A percentile compares a stretch with the other conserved stretches of the same genome.
These are phyloP conservation scores for Marcusenius ussheri DNA, from an alignment of 2,113 vertebrate species.

Conservation along the genomic window DNA sequence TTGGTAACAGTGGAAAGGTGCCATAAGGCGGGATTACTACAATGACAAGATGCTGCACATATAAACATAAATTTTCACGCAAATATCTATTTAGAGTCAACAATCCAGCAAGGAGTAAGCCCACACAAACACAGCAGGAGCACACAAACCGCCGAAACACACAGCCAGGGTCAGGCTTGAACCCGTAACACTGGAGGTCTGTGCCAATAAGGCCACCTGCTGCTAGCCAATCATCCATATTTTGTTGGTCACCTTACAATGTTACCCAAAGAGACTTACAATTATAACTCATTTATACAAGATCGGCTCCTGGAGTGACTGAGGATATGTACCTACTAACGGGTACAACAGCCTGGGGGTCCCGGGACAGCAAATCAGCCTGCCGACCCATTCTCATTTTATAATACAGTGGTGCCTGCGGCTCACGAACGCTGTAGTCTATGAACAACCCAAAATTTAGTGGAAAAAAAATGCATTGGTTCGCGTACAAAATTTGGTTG, in stretches of 20 bases:
- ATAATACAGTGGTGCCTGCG: background rate
- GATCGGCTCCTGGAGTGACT: background rate
- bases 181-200: background rate
- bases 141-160: background rate
- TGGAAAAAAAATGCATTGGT: too few relatives aligned
- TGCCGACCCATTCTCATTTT: background rate
- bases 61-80: background rate
- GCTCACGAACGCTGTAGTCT: too few relatives aligned
- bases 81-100: background rate
- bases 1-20: background rate
- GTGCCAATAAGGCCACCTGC: background rate
- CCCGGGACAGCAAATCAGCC: background rate
- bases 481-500: too few relatives aligned
- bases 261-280: background rate
- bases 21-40: background rate
- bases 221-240: background rate
- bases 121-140: background rate
- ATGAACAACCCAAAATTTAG: too few relatives aligned
- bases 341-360: background rate
- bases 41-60: background rate
- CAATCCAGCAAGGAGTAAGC: background rate
- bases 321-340: background rate
- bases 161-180: background rate
- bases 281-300: background rate
- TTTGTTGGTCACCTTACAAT: background rate